Conservation (phyloP, 2,113 vertebrate genomes). For the Apus apus region DNA sequence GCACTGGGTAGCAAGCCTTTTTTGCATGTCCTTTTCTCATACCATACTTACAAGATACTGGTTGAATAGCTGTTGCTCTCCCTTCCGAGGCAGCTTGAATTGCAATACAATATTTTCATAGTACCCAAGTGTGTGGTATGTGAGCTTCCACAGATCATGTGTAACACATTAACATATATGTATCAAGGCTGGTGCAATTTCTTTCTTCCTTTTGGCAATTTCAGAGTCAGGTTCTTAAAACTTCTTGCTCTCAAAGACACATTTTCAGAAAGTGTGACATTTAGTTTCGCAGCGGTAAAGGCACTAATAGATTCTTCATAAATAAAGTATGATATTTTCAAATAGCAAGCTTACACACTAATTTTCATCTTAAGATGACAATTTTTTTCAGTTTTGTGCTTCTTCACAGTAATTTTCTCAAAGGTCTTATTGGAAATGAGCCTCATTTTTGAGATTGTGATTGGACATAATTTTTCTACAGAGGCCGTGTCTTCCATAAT, state of each 20-base stretch:
- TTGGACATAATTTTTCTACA: background rate
- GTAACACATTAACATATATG: background rate
- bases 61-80: background rate
- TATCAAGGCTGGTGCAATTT: background rate
- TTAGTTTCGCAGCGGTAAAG: background rate
- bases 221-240: background rate
- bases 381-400: background rate
- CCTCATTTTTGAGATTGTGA: background rate
- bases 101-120: background rate
- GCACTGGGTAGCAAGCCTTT: background rate
- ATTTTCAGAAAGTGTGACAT: background rate
- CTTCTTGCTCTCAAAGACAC: background rate
- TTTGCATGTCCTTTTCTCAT: background rate
- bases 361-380: background rate
- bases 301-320: background rate
- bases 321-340: background rate
- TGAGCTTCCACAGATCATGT: background rate
- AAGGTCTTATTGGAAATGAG: background rate
- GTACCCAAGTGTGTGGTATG: background rate
- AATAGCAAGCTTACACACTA: background rate
- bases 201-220: background rate
- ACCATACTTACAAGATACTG: background rate
- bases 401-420: background rate
- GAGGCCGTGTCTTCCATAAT: background rate
- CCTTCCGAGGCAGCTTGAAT: background rate